Base-by-base conservation (phyloP, 1,140 invertebrate genomes). In the Conopomorpha cramerella region DNA sequence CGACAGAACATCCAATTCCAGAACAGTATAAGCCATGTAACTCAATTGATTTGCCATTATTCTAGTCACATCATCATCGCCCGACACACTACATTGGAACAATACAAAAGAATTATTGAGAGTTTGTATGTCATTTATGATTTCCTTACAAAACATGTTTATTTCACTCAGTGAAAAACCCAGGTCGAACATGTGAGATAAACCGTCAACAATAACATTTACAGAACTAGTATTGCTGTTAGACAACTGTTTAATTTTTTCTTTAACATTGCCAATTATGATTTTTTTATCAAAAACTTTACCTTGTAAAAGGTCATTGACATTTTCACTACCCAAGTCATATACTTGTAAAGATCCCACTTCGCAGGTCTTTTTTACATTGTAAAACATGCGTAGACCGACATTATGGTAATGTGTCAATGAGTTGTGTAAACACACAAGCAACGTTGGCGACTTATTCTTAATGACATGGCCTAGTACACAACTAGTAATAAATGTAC, bases 371-470 rank as follows among this genome's bases (percentile, higher is more conserved):
- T 80, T 77, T 18, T 80, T 76, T 15, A 88, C 65, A 60, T 89
- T 87, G 48, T 87, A 88, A 16, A 86, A 86, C 48, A 89, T 71
- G 52, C 86, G 85, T 53, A 85, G 81, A n/a, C 86, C 84, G 34
- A 88, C 78, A 63, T 83, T 86, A 33, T 88, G 82, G 49, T 88
- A 90, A 54, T 90, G 88, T 15, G 80, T 72, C 31, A 87, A 76
- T 3, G 84, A 84, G 44, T 88, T 87, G 46, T 90, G 87, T 43
- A 86, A 80, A 34, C 83, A 81, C 36, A 89, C 72, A 12, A 90
- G 63, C 50, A 86, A 78, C 1, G 86, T 68, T 32, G 78, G 74
- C 46, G 65, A 67, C 53, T 66, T 78, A 47, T 81, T 82, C 61
- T 80, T 81, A 36, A 76, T 78, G 31, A 70, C 82, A 55, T 82